A percentile compares a stretch with the other conserved stretches of the same genome.
Conservation (phyloP, 2,888 invertebrate species). For the Euclidia mi region DNA sequence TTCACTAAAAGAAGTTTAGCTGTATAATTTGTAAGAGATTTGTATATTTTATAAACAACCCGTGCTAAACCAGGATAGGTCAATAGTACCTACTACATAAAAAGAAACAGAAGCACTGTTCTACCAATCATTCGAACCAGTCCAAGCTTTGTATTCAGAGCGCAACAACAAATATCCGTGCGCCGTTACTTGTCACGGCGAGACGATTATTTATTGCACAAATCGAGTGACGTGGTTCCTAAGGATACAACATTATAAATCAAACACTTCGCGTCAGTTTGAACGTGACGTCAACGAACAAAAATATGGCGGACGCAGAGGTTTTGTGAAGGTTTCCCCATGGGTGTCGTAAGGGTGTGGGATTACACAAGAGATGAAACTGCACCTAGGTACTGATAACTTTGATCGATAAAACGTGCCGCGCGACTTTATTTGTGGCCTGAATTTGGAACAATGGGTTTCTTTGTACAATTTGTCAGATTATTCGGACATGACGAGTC, state of each 20-base stretch:
- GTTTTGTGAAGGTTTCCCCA: slow-evolving; percentile 24
- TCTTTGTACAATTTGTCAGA: too few species aligned
- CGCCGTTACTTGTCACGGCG: slow-evolving; percentile 64
- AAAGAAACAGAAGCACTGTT: neutral
- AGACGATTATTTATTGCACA: slow-evolving; percentile 78
- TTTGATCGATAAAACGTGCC: slow-evolving; percentile 18
- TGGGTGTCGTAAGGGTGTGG: slow-evolving; percentile 27
- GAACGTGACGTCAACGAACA: slow-evolving; percentile 51
- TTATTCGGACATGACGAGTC: too few species aligned
- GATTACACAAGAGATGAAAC: slow-evolving; percentile 22
- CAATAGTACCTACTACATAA: neutral
- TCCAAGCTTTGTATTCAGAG: slow-evolving; percentile 64
- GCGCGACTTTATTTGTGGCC: neutral
- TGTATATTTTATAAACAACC: too few species aligned
- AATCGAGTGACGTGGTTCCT: slow-evolving; percentile 78
- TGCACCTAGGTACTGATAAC: slow-evolving; percentile 52
- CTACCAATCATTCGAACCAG: slow-evolving; percentile 14
- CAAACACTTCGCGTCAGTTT: slow-evolving; percentile 62
- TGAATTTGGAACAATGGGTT: neutral
- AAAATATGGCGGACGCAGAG: slow-evolving; percentile 22
- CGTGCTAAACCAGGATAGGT: too few species aligned
- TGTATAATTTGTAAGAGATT: too few species aligned
- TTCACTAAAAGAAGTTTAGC: too few species aligned
- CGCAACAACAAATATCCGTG: slow-evolving; percentile 71
- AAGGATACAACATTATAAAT: slow-evolving; percentile 74